A percentile compares a stretch with the other conserved stretches of the same genome.
phyloP scores from a whole-genome alignment of 2,113 vertebrate genomes.

The Rhizomys pruinosus region DNA sequence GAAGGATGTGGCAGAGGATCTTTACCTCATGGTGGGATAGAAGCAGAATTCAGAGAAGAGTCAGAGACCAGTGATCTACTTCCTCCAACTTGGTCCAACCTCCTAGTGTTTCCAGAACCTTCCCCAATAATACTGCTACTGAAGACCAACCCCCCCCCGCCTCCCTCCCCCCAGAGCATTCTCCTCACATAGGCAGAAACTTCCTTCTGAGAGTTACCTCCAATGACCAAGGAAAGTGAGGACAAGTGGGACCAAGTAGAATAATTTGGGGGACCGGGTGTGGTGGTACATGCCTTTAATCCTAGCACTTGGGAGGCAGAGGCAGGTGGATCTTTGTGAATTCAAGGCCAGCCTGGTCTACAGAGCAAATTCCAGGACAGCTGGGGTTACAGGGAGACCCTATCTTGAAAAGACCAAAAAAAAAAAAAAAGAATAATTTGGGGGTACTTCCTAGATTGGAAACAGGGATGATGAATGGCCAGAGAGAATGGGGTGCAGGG shows the following conservation, averaged over 20 bases:
- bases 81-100: not conserved
- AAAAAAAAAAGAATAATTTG: not conserved
- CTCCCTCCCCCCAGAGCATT: not conserved
- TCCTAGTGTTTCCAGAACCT: not conserved
- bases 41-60: not conserved
- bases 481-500: not conserved
- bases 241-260: not conserved
- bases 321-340: too few species aligned
- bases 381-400: too few species aligned
- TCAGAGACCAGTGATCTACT: not conserved
- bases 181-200: not conserved
- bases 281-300: too few species aligned
- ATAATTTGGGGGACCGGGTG: not conserved
- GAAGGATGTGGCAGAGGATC: not conserved
- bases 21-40: not conserved
- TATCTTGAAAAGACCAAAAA: too few species aligned
- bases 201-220: not conserved
- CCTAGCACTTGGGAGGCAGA: too few species aligned
- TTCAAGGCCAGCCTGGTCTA: too few species aligned
- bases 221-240: not conserved
- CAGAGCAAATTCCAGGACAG: too few species aligned
- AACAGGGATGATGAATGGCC: not conserved
- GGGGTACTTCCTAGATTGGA: not conserved
- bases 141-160: not conserved
- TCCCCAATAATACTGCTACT: not conserved